These are phyloP conservation scores for Nycticebus coucang DNA, from an alignment of 2,113 vertebrate species.

Conservation along the genomic window DNA sequence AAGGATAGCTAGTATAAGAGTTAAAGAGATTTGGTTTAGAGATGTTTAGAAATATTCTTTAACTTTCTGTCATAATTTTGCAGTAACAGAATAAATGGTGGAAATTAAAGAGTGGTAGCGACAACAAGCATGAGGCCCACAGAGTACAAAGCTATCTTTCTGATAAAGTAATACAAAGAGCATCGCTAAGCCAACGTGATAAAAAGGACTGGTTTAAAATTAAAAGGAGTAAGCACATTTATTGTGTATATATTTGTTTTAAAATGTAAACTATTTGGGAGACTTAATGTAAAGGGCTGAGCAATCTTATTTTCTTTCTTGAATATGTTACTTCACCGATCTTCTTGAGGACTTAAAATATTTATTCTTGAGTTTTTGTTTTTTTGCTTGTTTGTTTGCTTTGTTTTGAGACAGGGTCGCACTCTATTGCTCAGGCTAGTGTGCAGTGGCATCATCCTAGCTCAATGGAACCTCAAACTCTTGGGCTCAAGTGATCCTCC, in stretches of 20 bases:
- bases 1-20: conserved; percentile 1
- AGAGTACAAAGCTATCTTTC: conserved; percentile 22
- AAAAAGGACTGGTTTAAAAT: conserved; percentile 10
- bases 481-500: too few relatives aligned
- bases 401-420: too few relatives aligned
- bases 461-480: too few relatives aligned
- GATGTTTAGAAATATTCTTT: conserved; percentile 28
- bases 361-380: background rate
- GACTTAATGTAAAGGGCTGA: background rate
- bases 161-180: conserved; percentile 42
- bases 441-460: too few relatives aligned
- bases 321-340: background rate
- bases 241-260: background rate
- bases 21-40: background rate
- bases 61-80: background rate
- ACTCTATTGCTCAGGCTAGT: too few relatives aligned
- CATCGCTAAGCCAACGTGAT: conserved; percentile 10
- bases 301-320: background rate
- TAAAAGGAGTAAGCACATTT: background rate
- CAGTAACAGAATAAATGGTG: background rate
- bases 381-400: too few relatives aligned
- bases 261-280: conserved; percentile 28
- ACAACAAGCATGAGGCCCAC: background rate
- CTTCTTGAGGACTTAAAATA: background rate
- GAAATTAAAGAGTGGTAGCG: background rate